phyloP scores from a whole-genome alignment of 2,888 invertebrate species.

The Muscina levida region DNA sequence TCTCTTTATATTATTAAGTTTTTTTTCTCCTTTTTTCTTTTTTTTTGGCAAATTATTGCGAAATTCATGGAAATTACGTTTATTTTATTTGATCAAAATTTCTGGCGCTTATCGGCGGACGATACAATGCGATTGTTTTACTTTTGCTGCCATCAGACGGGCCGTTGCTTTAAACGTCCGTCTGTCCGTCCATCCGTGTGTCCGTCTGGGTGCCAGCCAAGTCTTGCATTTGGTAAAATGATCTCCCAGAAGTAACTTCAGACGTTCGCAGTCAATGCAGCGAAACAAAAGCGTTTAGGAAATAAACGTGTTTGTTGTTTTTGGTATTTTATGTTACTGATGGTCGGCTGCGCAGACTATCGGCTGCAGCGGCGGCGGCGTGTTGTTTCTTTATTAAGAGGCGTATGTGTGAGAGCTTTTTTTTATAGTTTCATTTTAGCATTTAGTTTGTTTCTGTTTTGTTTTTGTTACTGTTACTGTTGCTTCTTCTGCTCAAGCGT shows the following conservation, averaged over 20 bases:
- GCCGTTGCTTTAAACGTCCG: not conserved
- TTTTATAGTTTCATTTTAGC: conserved; percentile 19
- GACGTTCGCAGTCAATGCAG: not conserved
- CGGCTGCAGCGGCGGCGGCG: not conserved
- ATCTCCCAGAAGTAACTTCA: conserved; percentile 20
- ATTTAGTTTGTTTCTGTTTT: conserved; percentile 30
- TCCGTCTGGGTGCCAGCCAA: too few relatives aligned
- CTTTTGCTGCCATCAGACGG: too few relatives aligned
- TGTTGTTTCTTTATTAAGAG: conserved; percentile 45
- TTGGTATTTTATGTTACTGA: not conserved
- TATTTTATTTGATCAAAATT: conserved; percentile 59
- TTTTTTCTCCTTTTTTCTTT: conserved; percentile 36
- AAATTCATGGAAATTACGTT: conserved; percentile 67
- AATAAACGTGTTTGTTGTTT: conserved; percentile 33
- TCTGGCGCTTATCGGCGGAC: conserved; percentile 62
- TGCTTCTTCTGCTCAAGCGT: conserved; percentile 45
- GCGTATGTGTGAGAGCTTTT: conserved; percentile 55
- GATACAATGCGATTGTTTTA: not conserved
- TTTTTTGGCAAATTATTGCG: conserved; percentile 65
- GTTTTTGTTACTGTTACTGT: conserved; percentile 36
- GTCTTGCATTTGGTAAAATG: conserved; percentile 21
- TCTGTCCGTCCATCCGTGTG: not conserved
- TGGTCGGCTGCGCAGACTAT: not conserved
- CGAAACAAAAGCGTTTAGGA: conserved; percentile 2
- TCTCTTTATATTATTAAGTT: too few relatives aligned